Evolutionary conservation across 2,888 invertebrate species (phyloP).

Genomic region (Sinohyriopsis cumingii): DNA sequence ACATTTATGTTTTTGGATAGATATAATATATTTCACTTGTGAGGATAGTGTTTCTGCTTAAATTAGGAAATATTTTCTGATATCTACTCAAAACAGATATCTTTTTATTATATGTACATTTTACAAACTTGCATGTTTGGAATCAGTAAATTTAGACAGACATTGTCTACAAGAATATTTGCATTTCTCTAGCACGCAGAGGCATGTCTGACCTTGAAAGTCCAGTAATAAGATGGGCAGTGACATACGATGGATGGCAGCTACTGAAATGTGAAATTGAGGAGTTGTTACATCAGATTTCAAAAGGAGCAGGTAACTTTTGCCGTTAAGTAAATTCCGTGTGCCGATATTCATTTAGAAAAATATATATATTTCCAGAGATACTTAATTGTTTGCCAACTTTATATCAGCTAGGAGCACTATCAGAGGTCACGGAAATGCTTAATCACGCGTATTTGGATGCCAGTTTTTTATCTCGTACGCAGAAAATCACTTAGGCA

Average conservation of each 20-base stretch:
- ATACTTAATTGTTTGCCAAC: not conserved
- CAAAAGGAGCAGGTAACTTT: slow-evolving; percentile 63
- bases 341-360: not conserved
- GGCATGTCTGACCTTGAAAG: slow-evolving; percentile 29
- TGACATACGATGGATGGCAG: slow-evolving; percentile 63
- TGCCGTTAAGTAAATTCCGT: not conserved
- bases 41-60: no score
- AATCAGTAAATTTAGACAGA: no score
- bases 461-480: no score
- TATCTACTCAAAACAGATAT: no score
- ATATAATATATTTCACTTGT: no score
- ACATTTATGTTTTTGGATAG: no score
- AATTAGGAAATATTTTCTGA: no score
- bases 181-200: slow-evolving; percentile 4
- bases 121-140: not conserved
- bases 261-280: slow-evolving; percentile 61
- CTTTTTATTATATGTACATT: not conserved
- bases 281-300: slow-evolving; percentile 57
- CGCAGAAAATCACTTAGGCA: no score
- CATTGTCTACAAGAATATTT: no score
- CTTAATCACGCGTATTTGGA: no score
- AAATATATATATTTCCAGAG: not conserved
- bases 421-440: no score
- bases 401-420: not conserved
- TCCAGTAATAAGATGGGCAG: slow-evolving; percentile 58